These are phyloP conservation scores for Cerceris ruficornis DNA, from an alignment of 2,888 invertebrate genomes.

Conservation along the genomic window DNA sequence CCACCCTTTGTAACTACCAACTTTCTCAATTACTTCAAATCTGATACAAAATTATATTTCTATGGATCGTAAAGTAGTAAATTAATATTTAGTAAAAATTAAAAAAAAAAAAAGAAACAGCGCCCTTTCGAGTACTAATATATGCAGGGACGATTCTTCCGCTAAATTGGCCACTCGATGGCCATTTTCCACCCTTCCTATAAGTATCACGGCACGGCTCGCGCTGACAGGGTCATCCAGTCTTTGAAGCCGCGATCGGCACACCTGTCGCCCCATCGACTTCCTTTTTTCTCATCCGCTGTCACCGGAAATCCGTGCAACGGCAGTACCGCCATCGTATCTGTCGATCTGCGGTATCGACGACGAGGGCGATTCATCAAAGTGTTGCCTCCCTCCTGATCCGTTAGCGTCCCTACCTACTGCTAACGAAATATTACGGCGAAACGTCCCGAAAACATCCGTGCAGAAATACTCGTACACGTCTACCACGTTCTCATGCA, in stretches of 20 bases:
- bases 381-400: constrained; percentile 50
- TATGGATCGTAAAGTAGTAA: neutral
- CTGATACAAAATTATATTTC: neutral
- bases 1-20: neutral
- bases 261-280: constrained; percentile 64
- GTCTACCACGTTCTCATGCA: neutral
- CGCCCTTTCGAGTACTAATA: neutral
- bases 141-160: constrained; percentile 21
- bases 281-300: constrained; percentile 61
- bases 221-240: constrained; percentile 65
- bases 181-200: constrained; percentile 47
- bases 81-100: neutral
- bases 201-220: constrained; percentile 45
- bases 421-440: constrained; percentile 66
- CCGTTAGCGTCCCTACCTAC: constrained; percentile 35
- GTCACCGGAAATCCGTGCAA: constrained; percentile 66
- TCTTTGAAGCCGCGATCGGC: constrained; percentile 60
- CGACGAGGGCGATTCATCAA: constrained; percentile 75
- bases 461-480: constrained; percentile 39
- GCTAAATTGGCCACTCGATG: constrained; percentile 42
- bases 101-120: neutral
- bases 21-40: neutral
- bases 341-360: constrained; percentile 76
- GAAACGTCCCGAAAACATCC: constrained; percentile 49
- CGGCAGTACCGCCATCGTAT: constrained; percentile 69